These are phyloP conservation scores for Caligus rogercresseyi DNA, from an alignment of 1,140 invertebrate genomes.

Conservation along the genomic window DNA sequence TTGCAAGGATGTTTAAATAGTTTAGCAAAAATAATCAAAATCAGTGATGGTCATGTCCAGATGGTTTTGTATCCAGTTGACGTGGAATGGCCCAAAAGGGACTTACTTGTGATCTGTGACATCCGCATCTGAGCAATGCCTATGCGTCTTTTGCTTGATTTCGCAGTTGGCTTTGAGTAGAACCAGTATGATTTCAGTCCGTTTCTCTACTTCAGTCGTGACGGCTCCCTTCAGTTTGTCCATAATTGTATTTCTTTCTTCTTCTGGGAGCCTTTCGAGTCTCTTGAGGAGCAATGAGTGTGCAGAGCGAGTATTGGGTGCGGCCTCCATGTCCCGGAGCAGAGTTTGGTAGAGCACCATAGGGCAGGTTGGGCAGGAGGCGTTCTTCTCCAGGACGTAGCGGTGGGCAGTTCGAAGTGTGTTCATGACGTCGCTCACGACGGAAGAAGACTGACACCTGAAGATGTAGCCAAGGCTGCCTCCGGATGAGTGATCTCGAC, in stretches of 20 bases:
- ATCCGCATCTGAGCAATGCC: constrained; percentile 57
- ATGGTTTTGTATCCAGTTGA: too few species aligned
- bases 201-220: constrained; percentile 41
- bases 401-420: constrained; percentile 30
- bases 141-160: constrained; percentile 62
- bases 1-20: too few species aligned
- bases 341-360: constrained; percentile 86
- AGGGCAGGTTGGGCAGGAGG: constrained; percentile 34
- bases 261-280: constrained; percentile 57
- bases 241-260: constrained; percentile 61
- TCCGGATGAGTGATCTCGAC: constrained; percentile 42
- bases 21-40: too few species aligned
- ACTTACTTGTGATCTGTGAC: constrained; percentile 50
- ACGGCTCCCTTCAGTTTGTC: constrained; percentile 60
- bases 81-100: background rate
- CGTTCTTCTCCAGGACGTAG: constrained; percentile 49
- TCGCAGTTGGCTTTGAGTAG: constrained; percentile 68
- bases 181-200: constrained; percentile 81
- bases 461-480: constrained; percentile 60
- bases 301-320: constrained; percentile 27
- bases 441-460: constrained; percentile 63
- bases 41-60: too few species aligned
- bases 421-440: constrained; percentile 55
- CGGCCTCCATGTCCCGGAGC: constrained; percentile 61
- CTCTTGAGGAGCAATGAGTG: constrained; percentile 59